phyloP scores from a whole-genome alignment of 64 coral and sea anemone genomes.

The Anthopleura sola region DNA sequence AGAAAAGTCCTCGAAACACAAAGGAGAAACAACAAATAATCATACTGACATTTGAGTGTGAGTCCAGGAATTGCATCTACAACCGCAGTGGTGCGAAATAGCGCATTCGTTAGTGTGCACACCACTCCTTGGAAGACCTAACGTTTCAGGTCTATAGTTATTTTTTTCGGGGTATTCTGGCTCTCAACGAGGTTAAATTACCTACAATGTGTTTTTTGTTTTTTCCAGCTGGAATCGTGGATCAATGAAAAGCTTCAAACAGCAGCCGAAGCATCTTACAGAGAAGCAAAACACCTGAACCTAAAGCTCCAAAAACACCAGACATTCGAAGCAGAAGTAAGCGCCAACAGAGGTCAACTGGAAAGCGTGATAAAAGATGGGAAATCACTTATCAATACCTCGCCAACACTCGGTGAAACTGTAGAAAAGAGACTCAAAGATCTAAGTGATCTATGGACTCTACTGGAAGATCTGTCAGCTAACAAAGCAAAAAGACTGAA shows the following conservation, averaged over 20 bases:
- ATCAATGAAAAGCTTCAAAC: slow-evolving; percentile 88
- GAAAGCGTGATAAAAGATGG: slow-evolving; percentile 68
- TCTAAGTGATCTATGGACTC: slow-evolving; percentile 73
- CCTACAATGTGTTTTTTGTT: too few species aligned
- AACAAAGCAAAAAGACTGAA: slow-evolving; percentile 78
- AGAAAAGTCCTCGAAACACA: too few species aligned
- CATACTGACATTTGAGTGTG: too few species aligned
- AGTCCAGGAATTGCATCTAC: too few species aligned
- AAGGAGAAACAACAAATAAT: too few species aligned
- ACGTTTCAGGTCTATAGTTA: too few species aligned
- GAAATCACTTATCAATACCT: slow-evolving; percentile 21
- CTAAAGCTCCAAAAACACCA: slow-evolving; percentile 92
- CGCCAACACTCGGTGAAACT: slow-evolving; percentile 50
- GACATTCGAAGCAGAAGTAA: slow-evolving; percentile 81
- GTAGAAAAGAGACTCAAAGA: slow-evolving; percentile 72
- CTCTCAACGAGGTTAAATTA: too few species aligned
- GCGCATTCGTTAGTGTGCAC: too few species aligned
- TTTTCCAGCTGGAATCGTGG: slow-evolving; percentile 79
- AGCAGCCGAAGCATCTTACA: slow-evolving; percentile 85
- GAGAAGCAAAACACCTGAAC: slow-evolving; percentile 77
- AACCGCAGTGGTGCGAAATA: too few species aligned
- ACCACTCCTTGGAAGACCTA: too few species aligned
- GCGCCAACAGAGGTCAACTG: slow-evolving; percentile 67
- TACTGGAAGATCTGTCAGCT: slow-evolving; percentile 70
- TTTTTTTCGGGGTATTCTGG: too few species aligned